Evolutionary conservation across 2,888 invertebrate species (phyloP), one percentile per base, ranked within the genome.

Genomic region (Pimpla rufipes): DNA sequence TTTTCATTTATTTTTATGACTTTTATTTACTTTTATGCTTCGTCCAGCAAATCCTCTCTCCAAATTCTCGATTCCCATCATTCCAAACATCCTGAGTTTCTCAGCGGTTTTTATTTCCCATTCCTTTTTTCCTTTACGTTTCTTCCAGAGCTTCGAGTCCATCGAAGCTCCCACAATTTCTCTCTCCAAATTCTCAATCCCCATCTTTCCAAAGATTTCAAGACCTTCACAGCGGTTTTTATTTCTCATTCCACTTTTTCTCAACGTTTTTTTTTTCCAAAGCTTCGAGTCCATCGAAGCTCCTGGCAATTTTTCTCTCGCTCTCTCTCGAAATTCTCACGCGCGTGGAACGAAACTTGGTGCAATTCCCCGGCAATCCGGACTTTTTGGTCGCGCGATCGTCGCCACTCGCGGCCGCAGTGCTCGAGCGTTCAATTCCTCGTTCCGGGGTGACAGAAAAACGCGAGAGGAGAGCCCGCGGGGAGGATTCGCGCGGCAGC

Each of bases 361-460:
- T 55, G 5, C 10, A n/a, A n/a, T n/a, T n/a, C 42, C n/a, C 21
- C 37, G 11, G 42, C 52, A 64, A 67, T 73, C 71, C 73, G 37
- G 16, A 55, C 64, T 55, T 78, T 71, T 66, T 67, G 66, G 42
- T 64, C 52, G 42, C 52, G 16, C 79, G 59, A 66, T 64, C 55
- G 45, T 79, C 66, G n/a, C n/a, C n/a, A n/a, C n/a, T n/a, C n/a
- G n/a, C 55, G 2, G 64, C 40, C 71, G 57, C n/a, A n/a, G n/a
- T n/a, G n/a, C 71, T 59, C 52, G 67, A 52, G 70, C 42, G n/a
- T 66, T 79, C 71, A 73, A 79, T 66, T 71, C 35, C 29, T 79
- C 67, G 55, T 73, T 79, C 37, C 47, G 67, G 47, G n/a, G 35
- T 29, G 4, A 37, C 42, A 37, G 35, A 68, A 57, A 73, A 47